Conservation (phyloP, 2,113 vertebrate genomes). For the Merops nubicus region DNA sequence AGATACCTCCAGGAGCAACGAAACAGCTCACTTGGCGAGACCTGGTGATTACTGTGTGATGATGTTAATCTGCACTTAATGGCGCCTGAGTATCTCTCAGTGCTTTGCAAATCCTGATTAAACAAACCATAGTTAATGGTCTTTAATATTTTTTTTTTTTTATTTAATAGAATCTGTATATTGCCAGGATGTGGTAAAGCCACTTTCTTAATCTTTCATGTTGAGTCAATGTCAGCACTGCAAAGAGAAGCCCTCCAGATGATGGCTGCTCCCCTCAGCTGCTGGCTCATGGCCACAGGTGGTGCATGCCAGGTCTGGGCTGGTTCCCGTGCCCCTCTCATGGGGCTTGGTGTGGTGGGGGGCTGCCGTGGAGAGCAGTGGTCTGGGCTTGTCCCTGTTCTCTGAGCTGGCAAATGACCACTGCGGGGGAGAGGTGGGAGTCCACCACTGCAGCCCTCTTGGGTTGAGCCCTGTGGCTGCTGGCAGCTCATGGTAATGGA, state of each 20-base stretch:
- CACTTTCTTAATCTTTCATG: not conserved
- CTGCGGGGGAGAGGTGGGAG: not conserved
- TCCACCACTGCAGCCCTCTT: not conserved
- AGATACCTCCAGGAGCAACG: not conserved
- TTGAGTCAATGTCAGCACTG: not conserved
- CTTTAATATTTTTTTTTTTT: not conserved
- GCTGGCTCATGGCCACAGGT: rapidly evolving
- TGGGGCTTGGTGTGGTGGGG: not conserved
- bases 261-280: rapidly evolving
- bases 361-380: not conserved
- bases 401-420: not conserved
- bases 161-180: not conserved
- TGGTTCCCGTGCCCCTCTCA: not conserved
- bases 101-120: constrained; percentile 13
- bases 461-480: rapidly evolving
- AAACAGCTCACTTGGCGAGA: not conserved
- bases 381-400: not conserved
- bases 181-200: not conserved
- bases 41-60: not conserved
- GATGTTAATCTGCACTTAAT: not conserved
- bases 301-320: rapidly evolving
- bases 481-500: rapidly evolving
- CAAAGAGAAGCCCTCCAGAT: not conserved
- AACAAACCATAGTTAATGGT: not conserved
- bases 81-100: not conserved